Conservation (phyloP, 2,113 vertebrate species). For the Turdus rufiventris region DNA sequence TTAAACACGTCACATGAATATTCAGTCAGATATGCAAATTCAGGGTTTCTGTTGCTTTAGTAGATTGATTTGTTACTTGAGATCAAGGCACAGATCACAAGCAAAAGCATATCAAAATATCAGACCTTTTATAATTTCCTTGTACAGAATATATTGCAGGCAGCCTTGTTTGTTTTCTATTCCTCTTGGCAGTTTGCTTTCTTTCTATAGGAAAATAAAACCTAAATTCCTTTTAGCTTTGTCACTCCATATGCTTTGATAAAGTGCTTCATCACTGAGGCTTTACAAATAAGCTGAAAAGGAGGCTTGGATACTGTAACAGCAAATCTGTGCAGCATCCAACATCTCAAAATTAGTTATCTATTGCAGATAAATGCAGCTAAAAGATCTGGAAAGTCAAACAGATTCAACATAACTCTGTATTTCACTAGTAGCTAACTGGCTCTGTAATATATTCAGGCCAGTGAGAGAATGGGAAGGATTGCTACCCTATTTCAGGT, state of each 20-base stretch:
- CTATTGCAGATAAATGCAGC: background rate
- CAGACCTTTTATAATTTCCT: background rate
- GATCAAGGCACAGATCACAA: slow-evolving; percentile 34
- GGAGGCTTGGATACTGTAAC: background rate
- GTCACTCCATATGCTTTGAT: background rate
- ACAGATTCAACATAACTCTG: background rate
- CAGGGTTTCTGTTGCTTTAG: background rate
- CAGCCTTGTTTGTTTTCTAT: background rate
- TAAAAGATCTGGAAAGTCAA: background rate
- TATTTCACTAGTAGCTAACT: background rate
- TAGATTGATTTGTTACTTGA: slow-evolving; percentile 39
- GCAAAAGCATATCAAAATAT: slow-evolving; percentile 26
- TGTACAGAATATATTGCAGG: background rate
- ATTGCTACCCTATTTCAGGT: background rate
- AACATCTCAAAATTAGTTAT: background rate
- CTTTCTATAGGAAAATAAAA: background rate
- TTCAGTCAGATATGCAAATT: slow-evolving; percentile 47
- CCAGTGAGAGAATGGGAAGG: background rate
- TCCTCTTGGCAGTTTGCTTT: background rate
- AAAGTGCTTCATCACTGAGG: background rate
- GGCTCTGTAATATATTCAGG: background rate
- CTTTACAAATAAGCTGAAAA: slow-evolving; percentile 31
- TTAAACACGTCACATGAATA: slow-evolving; percentile 33
- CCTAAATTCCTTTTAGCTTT: background rate
- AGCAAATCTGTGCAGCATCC: background rate